Evolutionary conservation across 2,797 vertebrate genomes (phyloP), one percentile per base, ranked within the genome.

Genomic region (Onychomys torridus): DNA sequence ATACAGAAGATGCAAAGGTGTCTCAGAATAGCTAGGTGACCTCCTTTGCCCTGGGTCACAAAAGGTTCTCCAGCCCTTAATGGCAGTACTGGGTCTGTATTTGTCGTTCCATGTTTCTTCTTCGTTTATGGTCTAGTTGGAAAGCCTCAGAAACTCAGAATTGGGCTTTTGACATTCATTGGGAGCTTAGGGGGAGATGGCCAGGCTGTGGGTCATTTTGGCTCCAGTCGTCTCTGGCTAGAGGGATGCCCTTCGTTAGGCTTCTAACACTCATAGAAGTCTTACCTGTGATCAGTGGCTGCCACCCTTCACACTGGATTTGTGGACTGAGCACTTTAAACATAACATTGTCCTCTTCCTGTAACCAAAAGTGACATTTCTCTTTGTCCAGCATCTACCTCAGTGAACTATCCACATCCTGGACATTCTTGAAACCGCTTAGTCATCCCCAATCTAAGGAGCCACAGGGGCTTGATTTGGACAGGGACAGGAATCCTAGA

Each of bases 111-210:
- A 1, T 59, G 93, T 81, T 96, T 96, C 61, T 94, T 93, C 93
- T 96, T 79, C 82, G 69, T 49, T 97, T 63, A 37, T 79, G 25
- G 32, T 61, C 78, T 61, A 95, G 71, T 89, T 81, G 81, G 49
- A 87, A 65, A 52, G 88, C 65, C 97, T 96, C 6, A 0, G 95
- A 95, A 97, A 98, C 95, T 90, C 95, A 90, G 12, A 87, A 11
- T 27, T 37, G 37, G 91, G 46, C 34, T 71, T 91, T 93, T 96
- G 95, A 69, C 71, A 96, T 91, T 61, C 87, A 76, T 25, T 59
- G 95, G 94, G 83, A 95, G 49, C 69, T 75, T 40, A 91, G 89
- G 78, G 85, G 52, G 85, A 98, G 97, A 86, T 37, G 16, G 91
- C 85, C 61, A 21, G 89, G 43, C 71, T 0, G 1, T 13, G 61